Percentiles rank a stretch among this genome's conserved stretches.
These are phyloP conservation scores for Deroptyus accipitrinus DNA, from an alignment of 2,113 vertebrate species.

Conservation along the genomic window DNA sequence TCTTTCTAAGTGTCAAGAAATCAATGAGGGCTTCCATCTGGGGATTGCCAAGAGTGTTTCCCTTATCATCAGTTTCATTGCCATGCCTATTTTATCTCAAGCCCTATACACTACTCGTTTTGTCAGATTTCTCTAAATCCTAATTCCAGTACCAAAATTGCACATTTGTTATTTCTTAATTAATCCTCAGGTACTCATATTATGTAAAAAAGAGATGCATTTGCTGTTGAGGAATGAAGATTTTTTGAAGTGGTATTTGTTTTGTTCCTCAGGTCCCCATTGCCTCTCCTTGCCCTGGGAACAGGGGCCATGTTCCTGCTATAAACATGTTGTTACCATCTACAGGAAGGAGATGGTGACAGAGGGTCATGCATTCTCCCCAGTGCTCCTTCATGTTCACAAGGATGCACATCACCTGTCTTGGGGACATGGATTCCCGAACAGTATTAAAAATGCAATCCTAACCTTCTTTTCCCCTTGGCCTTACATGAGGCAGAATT, in stretches of 20 bases:
- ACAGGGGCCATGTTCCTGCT: not conserved
- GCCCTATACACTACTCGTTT: not conserved
- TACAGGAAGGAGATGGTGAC: not conserved
- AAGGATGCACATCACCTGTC: not conserved
- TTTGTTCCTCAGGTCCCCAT: not conserved
- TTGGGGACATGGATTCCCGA: conserved; percentile 45
- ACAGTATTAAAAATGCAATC: conserved; percentile 51
- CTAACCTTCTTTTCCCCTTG: not conserved
- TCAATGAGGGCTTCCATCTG: not conserved
- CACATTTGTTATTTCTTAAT: not conserved
- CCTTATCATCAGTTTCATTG: not conserved
- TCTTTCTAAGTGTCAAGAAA: not conserved
- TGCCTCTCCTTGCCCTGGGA: not conserved
- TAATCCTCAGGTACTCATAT: not conserved
- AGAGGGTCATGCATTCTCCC: not conserved
- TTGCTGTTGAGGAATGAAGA: not conserved
- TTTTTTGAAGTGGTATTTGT: not conserved
- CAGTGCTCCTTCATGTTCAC: not conserved
- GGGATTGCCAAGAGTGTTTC: not conserved
- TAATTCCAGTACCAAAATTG: not conserved
- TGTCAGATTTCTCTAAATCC: not conserved
- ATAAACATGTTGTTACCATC: not conserved
- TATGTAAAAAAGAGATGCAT: not conserved
- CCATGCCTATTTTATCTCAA: not conserved
- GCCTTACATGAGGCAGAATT: conserved; percentile 1